phyloP scores from a whole-genome alignment of 2,113 vertebrate genomes.

The Coturnix japonica region DNA sequence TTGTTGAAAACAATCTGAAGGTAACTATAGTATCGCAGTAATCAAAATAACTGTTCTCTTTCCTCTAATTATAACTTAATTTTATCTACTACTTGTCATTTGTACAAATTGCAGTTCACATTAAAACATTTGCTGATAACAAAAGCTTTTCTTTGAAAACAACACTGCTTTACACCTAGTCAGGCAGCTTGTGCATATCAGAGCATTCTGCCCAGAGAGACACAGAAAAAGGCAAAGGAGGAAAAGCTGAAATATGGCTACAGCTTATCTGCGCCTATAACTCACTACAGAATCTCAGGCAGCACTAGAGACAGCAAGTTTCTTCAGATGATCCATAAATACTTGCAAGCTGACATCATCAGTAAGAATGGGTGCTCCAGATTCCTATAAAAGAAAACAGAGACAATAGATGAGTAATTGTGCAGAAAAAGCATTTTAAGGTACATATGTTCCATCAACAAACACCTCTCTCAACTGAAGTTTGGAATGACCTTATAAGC shows the following conservation, averaged over 20 bases:
- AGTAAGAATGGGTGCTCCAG: conserved; percentile 96
- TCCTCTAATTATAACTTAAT: conserved; percentile 59
- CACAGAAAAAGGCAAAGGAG: conserved; percentile 19
- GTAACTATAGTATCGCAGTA: conserved; percentile 60
- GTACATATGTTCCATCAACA: neutral
- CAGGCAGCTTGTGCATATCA: conserved; percentile 68
- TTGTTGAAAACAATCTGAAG: conserved; percentile 45
- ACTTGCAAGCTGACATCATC: conserved; percentile 98
- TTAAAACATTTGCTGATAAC: conserved; percentile 34
- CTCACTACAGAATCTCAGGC: conserved; percentile 78
- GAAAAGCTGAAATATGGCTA: conserved; percentile 48
- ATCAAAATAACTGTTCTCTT: conserved; percentile 61
- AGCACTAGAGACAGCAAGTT: conserved; percentile 95
- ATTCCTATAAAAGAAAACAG: conserved; percentile 81
- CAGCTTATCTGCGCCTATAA: conserved; percentile 40
- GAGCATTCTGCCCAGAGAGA: conserved; percentile 45
- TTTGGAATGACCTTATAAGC: neutral
- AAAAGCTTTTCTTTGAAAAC: conserved; percentile 42
- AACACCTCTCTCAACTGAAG: neutral
- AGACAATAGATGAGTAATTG: neutral
- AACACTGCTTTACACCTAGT: conserved; percentile 47
- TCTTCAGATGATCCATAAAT: conserved; percentile 99
- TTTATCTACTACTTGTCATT: conserved; percentile 47
- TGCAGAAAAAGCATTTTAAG: neutral
- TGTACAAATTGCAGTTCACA: conserved; percentile 45